phyloP scores from a whole-genome alignment of 2,113 vertebrate genomes.

The Mirza zaza region DNA sequence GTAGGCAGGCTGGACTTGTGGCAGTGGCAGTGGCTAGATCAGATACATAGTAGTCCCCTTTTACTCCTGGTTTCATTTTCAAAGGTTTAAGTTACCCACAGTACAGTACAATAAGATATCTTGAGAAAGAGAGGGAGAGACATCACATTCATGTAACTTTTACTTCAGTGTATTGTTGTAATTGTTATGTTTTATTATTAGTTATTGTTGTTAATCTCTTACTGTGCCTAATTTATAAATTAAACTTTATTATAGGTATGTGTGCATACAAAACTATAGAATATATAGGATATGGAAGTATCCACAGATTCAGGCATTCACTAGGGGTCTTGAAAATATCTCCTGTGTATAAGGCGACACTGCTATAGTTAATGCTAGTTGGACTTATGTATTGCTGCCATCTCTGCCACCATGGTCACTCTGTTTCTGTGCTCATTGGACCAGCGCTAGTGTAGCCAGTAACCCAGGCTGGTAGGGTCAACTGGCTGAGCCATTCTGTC shows the following conservation, averaged over 20 bases:
- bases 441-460: background rate
- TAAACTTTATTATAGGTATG: background rate
- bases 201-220: background rate
- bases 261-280: background rate
- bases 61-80: background rate
- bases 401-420: background rate
- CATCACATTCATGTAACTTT: background rate
- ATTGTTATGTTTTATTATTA: background rate
- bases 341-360: background rate
- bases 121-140: background rate
- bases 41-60: background rate
- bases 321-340: background rate
- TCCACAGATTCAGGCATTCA: background rate
- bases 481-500: background rate
- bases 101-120: background rate
- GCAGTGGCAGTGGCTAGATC: background rate
- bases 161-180: background rate
- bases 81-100: background rate
- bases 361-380: background rate
- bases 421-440: background rate
- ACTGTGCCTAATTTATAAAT: background rate
- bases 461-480: background rate
- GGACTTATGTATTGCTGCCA: too few species aligned
- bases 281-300: background rate
- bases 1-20: background rate